phyloP scores from a whole-genome alignment of 2,888 invertebrate species.

The Geophilus truncorum region DNA sequence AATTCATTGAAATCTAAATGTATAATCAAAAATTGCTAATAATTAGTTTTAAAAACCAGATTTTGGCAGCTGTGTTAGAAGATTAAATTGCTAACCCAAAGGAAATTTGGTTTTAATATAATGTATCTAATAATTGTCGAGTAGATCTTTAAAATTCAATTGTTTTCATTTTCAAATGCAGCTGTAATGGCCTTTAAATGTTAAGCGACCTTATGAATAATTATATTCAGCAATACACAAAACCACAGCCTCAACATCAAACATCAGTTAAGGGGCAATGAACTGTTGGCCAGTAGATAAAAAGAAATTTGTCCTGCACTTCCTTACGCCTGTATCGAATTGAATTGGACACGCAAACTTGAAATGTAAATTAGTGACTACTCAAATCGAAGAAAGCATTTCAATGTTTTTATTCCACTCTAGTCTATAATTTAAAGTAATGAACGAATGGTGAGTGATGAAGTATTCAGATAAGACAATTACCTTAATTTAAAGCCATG shows the following conservation, averaged over 20 bases:
- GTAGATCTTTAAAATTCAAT: too few species aligned
- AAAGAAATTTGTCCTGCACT: background rate
- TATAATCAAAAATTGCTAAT: too few species aligned
- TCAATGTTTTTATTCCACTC: background rate
- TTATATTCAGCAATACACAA: background rate
- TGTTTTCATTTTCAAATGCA: too few species aligned
- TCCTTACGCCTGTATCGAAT: background rate
- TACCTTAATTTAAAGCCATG: background rate
- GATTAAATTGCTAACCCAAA: too few species aligned
- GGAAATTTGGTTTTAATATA: too few species aligned
- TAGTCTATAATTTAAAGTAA: background rate
- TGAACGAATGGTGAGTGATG: background rate
- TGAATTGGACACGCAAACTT: constrained; percentile 12
- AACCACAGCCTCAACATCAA: background rate
- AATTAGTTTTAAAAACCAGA: too few species aligned
- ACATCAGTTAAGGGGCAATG: background rate
- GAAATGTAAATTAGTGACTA: background rate
- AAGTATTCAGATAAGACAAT: background rate
- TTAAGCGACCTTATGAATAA: too few species aligned
- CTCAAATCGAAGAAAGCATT: constrained; percentile 4
- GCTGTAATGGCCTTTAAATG: too few species aligned
- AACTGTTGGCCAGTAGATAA: background rate
- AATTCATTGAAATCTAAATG: too few species aligned
- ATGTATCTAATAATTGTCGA: too few species aligned
- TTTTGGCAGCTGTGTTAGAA: too few species aligned